Conservation (phyloP, 2,888 invertebrate genomes). For the Mythimna vitellina region DNA sequence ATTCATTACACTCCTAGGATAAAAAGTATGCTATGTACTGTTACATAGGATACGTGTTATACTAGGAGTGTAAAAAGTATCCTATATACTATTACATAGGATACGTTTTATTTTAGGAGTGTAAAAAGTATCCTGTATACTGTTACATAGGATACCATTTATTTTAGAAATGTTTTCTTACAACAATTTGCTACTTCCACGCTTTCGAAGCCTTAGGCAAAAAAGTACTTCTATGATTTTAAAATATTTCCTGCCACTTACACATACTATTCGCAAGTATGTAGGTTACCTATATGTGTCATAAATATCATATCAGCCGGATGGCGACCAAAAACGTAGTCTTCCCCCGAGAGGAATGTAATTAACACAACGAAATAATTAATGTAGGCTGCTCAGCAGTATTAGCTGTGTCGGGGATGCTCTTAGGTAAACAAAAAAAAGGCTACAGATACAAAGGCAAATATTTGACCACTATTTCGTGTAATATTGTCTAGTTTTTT, state of each 20-base stretch:
- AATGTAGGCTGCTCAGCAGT: conserved; percentile 17
- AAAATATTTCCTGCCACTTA: neutral
- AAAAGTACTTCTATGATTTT: neutral
- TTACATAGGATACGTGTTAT: no score
- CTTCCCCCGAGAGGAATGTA: conserved; percentile 34
- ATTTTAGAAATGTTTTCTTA: no score
- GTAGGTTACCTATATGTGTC: neutral
- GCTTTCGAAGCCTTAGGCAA: no score
- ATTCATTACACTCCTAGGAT: no score
- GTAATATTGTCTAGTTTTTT: conserved; percentile 11
- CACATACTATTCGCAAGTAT: neutral
- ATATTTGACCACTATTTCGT: conserved; percentile 12
- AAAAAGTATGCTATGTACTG: no score
- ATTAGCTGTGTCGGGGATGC: conserved; percentile 22
- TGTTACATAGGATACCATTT: no score
- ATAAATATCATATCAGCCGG: conserved; percentile 29
- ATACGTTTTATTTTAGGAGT: no score
- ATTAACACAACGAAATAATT: conserved; percentile 52
- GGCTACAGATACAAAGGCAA: neutral
- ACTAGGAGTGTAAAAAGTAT: no score
- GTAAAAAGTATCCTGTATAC: no score
- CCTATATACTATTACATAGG: no score
- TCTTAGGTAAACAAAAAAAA: conserved; percentile 30
- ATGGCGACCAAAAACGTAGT: conserved; percentile 25
- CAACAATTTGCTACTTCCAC: no score